Evolutionary conservation across 2,797 vertebrate species (phyloP).

Genomic region (Sorex maritimensis): DNA sequence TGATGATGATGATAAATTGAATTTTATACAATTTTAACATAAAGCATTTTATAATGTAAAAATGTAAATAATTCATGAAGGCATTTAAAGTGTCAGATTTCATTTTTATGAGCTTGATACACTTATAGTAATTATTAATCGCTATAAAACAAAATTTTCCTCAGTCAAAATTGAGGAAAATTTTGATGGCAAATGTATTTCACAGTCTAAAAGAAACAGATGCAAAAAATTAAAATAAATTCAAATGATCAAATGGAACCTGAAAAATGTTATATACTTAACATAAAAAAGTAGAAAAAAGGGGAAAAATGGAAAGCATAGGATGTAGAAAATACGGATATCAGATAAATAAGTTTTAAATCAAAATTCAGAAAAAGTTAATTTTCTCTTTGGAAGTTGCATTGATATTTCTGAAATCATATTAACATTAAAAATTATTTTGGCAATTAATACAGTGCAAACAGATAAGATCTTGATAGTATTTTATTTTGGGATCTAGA

Average conservation of each 20-base stretch:
- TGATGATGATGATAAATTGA: neutral
- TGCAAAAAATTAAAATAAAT: neutral
- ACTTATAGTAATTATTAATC: constrained; percentile 12
- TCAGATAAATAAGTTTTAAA: neutral
- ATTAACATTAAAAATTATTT: constrained; percentile 38
- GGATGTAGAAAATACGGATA: constrained; percentile 21
- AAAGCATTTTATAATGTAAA: constrained; percentile 13
- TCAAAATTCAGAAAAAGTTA: constrained; percentile 57
- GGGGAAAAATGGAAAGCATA: neutral
- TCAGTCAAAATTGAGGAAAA: constrained; percentile 5
- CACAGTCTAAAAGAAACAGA: neutral
- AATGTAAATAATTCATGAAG: neutral
- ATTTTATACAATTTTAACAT: constrained; percentile 19
- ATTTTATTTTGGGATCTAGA: neutral
- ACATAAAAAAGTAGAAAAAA: neutral
- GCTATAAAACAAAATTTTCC: neutral
- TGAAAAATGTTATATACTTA: constrained; percentile 41
- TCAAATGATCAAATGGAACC: constrained; percentile 16
- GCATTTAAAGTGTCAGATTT: neutral
- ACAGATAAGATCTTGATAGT: neutral
- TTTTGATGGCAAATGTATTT: neutral
- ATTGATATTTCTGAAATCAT: neutral
- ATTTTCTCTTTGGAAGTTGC: constrained; percentile 80
- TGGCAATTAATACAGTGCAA: no score
- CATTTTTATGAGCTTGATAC: neutral